Conservation (phyloP, 2,888 invertebrate genomes). For the Muschampia plurimacula region DNA sequence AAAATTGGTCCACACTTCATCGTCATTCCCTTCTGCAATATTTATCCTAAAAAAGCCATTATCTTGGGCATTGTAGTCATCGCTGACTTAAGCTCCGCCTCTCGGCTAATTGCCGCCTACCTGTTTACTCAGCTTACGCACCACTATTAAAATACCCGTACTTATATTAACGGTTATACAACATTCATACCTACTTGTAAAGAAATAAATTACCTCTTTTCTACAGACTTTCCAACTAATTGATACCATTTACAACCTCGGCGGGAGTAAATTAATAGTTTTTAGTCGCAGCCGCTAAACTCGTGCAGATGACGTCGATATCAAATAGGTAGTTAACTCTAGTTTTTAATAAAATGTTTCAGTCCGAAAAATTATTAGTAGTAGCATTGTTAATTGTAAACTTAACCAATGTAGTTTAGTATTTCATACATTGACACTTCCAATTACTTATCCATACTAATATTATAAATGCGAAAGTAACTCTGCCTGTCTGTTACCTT, state of each 20-base stretch:
- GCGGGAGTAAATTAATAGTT: constrained; percentile 31
- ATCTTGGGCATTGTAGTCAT: constrained; percentile 24
- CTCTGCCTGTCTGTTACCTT: too few species aligned
- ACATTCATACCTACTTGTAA: constrained; percentile 37
- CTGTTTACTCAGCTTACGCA: constrained; percentile 67
- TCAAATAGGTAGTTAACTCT: constrained; percentile 10
- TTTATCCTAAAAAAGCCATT: constrained; percentile 9
- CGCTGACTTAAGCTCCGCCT: constrained; percentile 55
- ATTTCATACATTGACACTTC: too few species aligned
- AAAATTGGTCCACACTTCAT: too few species aligned
- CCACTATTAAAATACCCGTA: constrained; percentile 54
- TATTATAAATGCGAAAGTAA: too few species aligned
- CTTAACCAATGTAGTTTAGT: too few species aligned
- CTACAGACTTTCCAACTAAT: constrained; percentile 37
- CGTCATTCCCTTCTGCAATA: not conserved
- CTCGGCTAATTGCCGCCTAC: constrained; percentile 74
- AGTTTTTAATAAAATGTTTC: constrained; percentile 5
- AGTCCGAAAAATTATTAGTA: not conserved
- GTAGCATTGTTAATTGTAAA: not conserved
- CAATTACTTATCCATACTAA: too few species aligned
- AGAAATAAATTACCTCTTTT: constrained; percentile 39
- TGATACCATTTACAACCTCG: constrained; percentile 37
- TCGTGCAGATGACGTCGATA: constrained; percentile 25
- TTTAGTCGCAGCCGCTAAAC: constrained; percentile 27
- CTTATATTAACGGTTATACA: constrained; percentile 42